Evolutionary conservation across 2,888 invertebrate species (phyloP), one percentile per base, ranked within the genome.

Genomic region (Drosophila ustulata): DNA sequence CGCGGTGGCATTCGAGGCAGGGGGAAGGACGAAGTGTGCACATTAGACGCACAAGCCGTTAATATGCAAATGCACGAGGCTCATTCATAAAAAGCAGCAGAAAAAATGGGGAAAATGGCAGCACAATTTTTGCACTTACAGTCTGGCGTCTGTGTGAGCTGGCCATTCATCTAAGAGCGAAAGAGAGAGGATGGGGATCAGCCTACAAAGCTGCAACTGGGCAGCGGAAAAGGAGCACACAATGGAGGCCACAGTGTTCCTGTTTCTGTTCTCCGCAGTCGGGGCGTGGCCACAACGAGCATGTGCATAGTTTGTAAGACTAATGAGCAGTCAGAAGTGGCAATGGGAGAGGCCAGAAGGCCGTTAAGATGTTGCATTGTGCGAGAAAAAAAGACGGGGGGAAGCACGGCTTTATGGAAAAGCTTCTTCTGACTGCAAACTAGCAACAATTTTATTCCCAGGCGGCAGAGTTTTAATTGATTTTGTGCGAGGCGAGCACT

Each of bases 1-100:
- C 4, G 23, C 0, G n/a, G 34, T 18, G 28, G 8, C 4, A n/a
- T 37, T n/a, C 37, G n/a, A 30, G 9, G 3, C 0, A 34, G 3
- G 3, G 37, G 30, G 32, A 7, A 25, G 45, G 28, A 13, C 46
- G 82, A 23, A 70, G 77, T 71, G 75, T 70, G 75, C 88, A 84
- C 88, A 84, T 84, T 85, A 84, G 83, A 82, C 82, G 86, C 82
- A 88, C 86, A 84, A 75, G 88, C 83, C 85, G 85, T 85, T 84
- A 88, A 88, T 88, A 88, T 83, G 83, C 83, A 83, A 83, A 83
- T 83, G 86, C 81, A 80, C 51, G 68, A 55, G 62, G 66, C 70
- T 73, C 76, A 85, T 81, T 82, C 82, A 77, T 78, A 71, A 76
- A 71, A 75, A 47, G 62, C 9, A 47, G 39, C 39, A 41, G 56